phyloP scores from a whole-genome alignment of 2,797 vertebrate species.

The Anableps anableps region DNA sequence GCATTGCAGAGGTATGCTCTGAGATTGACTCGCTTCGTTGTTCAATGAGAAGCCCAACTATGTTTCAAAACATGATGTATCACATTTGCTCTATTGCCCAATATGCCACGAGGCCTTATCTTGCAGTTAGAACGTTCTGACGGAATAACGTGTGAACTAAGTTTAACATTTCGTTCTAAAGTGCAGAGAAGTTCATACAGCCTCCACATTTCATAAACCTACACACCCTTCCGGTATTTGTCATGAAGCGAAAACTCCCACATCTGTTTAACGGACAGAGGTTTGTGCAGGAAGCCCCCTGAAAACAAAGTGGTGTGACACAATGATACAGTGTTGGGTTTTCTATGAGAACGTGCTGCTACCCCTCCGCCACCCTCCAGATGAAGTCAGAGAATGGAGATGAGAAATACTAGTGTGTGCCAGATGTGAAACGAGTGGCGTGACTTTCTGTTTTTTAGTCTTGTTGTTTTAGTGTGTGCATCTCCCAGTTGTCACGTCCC shows the following conservation, averaged over 20 bases:
- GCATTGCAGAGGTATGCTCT: conserved; percentile 15
- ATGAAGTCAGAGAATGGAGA: conserved; percentile 36
- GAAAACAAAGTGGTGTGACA: conserved; percentile 59
- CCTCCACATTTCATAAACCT: conserved; percentile 33
- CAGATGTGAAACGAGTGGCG: conserved; percentile 42
- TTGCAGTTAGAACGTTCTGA: conserved; percentile 15
- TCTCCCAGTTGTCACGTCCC: conserved; percentile 32
- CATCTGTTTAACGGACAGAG: conserved; percentile 65
- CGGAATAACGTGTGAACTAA: background rate
- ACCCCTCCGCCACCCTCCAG: background rate
- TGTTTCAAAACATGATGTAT: conserved; percentile 14
- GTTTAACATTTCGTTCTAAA: background rate
- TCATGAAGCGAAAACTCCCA: conserved; percentile 61
- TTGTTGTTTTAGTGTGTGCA: background rate
- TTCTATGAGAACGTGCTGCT: background rate
- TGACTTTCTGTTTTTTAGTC: background rate
- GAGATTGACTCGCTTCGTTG: background rate
- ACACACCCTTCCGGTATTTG: conserved; percentile 77
- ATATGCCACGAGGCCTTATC: background rate
- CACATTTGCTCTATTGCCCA: conserved; percentile 13
- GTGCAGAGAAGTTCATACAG: background rate
- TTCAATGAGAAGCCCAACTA: background rate
- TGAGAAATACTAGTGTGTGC: conserved; percentile 19
- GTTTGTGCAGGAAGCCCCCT: conserved; percentile 71
- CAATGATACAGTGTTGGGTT: conserved; percentile 46